Base-by-base conservation (phyloP, 2,113 vertebrate genomes). In the Orientallactaga bullata region DNA sequence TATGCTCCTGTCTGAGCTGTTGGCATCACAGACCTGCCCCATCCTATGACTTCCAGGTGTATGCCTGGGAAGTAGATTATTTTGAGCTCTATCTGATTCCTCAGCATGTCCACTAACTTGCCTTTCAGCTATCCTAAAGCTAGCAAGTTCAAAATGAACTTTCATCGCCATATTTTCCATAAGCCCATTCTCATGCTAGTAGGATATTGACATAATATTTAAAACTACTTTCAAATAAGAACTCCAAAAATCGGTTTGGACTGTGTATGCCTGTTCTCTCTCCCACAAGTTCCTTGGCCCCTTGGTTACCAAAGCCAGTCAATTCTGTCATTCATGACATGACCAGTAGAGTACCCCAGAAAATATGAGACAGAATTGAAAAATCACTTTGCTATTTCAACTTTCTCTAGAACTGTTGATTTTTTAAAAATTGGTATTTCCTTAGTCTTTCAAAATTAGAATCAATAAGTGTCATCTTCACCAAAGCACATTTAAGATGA, bases 251-350 rank as follows among this genome's bases (percentile, higher is more conserved):
- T 65, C 28, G 2, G 5, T 37, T n/a, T 6, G 12, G 30, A 42
- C 30, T 76, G 8, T 71, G 18, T 1, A 1, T 55, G 55, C 55
- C 6, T 71, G n/a, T 32, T 60, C 16, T 51, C 47, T 17, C 30
- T 39, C 20, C n/a, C 11, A 26, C 21, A 11, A 73, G n/a, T 28
- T 16, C 65, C 39, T 24, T 3, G 7, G 3, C 66, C 16, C 17
- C 23, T 24, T 18, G 2, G 7, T 15, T 60, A 47, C 51, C 39
- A 60, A 21, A 58, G 47, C 20, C 69, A n/a, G 37, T 37, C 11
- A 11, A 5, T 32, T 39, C 24, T 60, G 3, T n/a, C 42, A 30
- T 1, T 2, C 35, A 0, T 0, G 18, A 2, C 16, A 6, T 21
- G 1, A 37, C 16, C 17, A 37, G 28, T 16, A 4, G 73, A 69